Evolutionary conservation across 2,888 invertebrate species (phyloP), one percentile per base, ranked within the genome.

Genomic region (Iphiclides podalirius): DNA sequence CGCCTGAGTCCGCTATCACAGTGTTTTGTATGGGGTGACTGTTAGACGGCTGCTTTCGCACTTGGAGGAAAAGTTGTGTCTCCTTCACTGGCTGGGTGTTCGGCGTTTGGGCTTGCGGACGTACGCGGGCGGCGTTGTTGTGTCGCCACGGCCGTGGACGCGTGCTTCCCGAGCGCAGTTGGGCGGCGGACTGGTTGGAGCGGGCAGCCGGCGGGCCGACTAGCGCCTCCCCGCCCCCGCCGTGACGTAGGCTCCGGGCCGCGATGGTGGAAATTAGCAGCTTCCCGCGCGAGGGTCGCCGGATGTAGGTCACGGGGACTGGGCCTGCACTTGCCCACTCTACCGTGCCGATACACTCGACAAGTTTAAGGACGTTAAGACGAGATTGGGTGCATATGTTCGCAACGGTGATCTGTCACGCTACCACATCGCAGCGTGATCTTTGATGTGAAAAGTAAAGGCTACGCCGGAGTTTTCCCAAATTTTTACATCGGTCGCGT

Each of bases 231-330:
- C 70, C 59, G 66, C 70, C 70, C 77, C 71, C 75, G 63, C 75
- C 75, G 85, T 84, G 85, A 84, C 83, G 73, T 70, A 60, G 64
- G 75, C 74, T 70, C 65, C 67, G 67, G 72, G 70, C 71, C 70
- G 74, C 75, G 79, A 78, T 82, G 84, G 80, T 86, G 85, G 83
- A 84, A 85, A 86, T 87, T 86, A 86, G 83, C 87, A 87, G 87
- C 86, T 87, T 87, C 87, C 84, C 86, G 85, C 76, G 78, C 85
- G 85, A 87, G 86, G 86, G 86, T 85, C 86, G 87, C 67, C 68
- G 67, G 80, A 87, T 85, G 76, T 87, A 83, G 87, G 87, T 87
- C 87, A 87, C 84, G 87, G 87, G 87, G 87, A 82, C 87, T 83
- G 79, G 75, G 77, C 80, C 75, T 84, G 84, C 83, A 82, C 82